These are phyloP conservation scores for Noctua janthe DNA, from an alignment of 2,888 invertebrate genomes.

Conservation along the genomic window DNA sequence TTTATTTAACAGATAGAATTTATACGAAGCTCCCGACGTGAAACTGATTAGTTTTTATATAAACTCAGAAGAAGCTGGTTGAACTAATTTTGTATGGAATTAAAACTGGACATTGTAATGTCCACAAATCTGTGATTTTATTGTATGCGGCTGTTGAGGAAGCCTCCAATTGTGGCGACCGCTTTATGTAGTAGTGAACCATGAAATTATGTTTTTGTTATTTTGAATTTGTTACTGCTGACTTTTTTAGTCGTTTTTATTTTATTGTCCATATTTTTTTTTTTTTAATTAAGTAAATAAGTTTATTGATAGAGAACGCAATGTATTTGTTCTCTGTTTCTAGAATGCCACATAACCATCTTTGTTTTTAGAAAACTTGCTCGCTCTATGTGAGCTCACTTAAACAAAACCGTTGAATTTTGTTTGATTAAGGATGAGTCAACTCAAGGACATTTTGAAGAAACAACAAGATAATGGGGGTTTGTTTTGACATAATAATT, in stretches of 20 bases:
- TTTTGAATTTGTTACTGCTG: not conserved
- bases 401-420: conserved; percentile 10
- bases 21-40: conserved; percentile 78
- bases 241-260: not conserved
- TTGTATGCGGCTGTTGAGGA: conserved; percentile 83
- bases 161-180: conserved; percentile 77
- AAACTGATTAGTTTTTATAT: conserved; percentile 80
- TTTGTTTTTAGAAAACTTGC: not conserved
- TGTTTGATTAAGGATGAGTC: conserved; percentile 17
- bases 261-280: not conserved
- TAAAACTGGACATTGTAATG: conserved; percentile 79
- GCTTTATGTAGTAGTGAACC: conserved; percentile 67
- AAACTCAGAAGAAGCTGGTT: conserved; percentile 78
- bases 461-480: conserved; percentile 23
- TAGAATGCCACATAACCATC: not conserved
- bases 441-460: conserved; percentile 12
- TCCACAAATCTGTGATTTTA: conserved; percentile 86
- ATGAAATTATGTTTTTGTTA: conserved; percentile 4
- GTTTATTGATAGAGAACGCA: not conserved
- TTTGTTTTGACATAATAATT: conserved; percentile 15
- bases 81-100: conserved; percentile 83
- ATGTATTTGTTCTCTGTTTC: not conserved
- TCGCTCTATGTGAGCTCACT: not conserved
- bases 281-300: not conserved
- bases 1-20: conserved; percentile 77